A percentile compares a stretch with the other conserved stretches of the same genome.
Evolutionary conservation across 2,888 invertebrate species (phyloP).

Genomic region (Falcaria lacertinaria): DNA sequence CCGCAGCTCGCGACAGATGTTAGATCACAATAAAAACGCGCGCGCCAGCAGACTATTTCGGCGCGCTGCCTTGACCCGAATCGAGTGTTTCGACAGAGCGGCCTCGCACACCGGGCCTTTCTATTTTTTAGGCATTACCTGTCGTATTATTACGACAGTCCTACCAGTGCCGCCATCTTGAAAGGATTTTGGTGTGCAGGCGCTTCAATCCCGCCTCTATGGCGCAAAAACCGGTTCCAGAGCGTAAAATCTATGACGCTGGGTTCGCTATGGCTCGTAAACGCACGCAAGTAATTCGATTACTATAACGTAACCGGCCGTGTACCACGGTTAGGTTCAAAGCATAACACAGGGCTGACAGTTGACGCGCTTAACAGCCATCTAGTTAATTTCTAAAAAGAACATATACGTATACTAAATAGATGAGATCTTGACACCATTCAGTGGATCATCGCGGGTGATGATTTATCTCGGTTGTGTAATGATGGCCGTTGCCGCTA

Average conservation of each 20-base stretch:
- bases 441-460: constrained; percentile 61
- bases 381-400: too few species aligned
- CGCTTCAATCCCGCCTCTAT: constrained; percentile 43
- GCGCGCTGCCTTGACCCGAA: constrained; percentile 78
- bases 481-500: constrained; percentile 58
- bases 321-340: neutral
- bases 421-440: constrained; percentile 72
- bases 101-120: constrained; percentile 79
- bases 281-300: constrained; percentile 7
- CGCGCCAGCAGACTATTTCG: constrained; percentile 77
- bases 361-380: too few species aligned
- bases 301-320: too few species aligned
- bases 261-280: constrained; percentile 12
- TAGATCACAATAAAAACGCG: constrained; percentile 77
- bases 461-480: constrained; percentile 73
- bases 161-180: constrained; percentile 67
- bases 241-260: constrained; percentile 33
- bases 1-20: constrained; percentile 68
- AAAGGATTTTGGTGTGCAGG: constrained; percentile 59
- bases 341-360: too few species aligned
- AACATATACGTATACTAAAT: constrained; percentile 11
- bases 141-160: constrained; percentile 77
- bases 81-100: constrained; percentile 77
- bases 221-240: constrained; percentile 38
- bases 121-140: constrained; percentile 80